phyloP scores from a whole-genome alignment of 2,888 invertebrate species.

The Bombyx huttoni region DNA sequence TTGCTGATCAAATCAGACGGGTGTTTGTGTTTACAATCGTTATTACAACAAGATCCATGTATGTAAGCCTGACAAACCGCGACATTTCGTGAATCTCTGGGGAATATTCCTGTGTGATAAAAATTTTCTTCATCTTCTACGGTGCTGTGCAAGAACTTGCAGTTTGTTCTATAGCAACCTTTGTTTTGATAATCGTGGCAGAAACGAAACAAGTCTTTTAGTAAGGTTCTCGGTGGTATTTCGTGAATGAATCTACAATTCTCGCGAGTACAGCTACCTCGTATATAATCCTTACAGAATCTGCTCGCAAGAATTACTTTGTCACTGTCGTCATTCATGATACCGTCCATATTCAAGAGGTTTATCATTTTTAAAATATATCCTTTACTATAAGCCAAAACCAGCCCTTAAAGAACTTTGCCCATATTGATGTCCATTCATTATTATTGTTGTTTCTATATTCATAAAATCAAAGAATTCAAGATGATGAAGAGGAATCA shows the following conservation, averaged over 20 bases:
- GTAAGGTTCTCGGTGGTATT: slow-evolving; percentile 36
- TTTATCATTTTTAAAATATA: slow-evolving; percentile 22
- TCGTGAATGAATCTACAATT: slow-evolving; percentile 63
- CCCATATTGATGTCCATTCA: no score
- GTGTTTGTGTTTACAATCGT: slow-evolving; percentile 46
- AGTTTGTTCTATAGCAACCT: slow-evolving; percentile 74
- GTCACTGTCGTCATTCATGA: slow-evolving; percentile 33
- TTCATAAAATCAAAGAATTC: no score
- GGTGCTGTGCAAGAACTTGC: slow-evolving; percentile 80
- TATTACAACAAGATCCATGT: slow-evolving; percentile 70
- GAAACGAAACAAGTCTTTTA: slow-evolving; percentile 62
- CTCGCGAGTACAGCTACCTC: slow-evolving; percentile 67
- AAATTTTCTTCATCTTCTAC: slow-evolving; percentile 79
- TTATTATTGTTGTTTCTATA: no score
- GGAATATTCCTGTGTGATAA: slow-evolving; percentile 74
- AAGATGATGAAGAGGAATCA: no score
- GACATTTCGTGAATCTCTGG: slow-evolving; percentile 51
- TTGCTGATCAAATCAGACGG: slow-evolving; percentile 32
- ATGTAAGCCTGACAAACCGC: slow-evolving; percentile 75
- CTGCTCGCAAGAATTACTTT: slow-evolving; percentile 23
- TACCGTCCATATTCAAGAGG: slow-evolving; percentile 17
- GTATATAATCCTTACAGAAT: slow-evolving; percentile 65
- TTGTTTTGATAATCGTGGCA: slow-evolving; percentile 79
- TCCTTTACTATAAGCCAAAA: no score
- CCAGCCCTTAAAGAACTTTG: no score